A percentile compares a stretch with the other conserved stretches of the same genome.
Evolutionary conservation across 2,888 invertebrate genomes (phyloP).

Genomic region (Sipunculus nudus): DNA sequence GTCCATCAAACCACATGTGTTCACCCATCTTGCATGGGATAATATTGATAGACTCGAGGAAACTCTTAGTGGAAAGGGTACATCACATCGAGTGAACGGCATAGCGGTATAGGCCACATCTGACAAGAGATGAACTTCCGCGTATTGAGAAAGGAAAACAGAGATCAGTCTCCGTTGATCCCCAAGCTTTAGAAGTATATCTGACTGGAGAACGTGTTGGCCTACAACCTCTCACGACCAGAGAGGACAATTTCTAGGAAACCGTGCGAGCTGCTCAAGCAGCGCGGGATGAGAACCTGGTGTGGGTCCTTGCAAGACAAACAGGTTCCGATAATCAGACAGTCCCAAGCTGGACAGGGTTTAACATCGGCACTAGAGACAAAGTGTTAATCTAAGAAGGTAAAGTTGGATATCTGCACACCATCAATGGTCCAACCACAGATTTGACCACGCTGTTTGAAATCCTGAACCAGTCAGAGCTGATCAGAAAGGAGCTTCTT

Average conservation of each 20-base stretch:
- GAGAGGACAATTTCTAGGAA: too few relatives aligned
- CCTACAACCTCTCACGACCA: slow-evolving; percentile 8
- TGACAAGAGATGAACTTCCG: not conserved
- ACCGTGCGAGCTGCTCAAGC: not conserved
- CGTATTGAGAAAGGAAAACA: slow-evolving; percentile 15
- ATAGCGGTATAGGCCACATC: too few relatives aligned
- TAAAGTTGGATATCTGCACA: slow-evolving; percentile 29
- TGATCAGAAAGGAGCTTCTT: slow-evolving; percentile 17
- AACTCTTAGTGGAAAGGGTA: too few relatives aligned
- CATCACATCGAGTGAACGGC: too few relatives aligned
- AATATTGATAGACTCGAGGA: too few relatives aligned
- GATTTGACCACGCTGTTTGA: slow-evolving; percentile 29
- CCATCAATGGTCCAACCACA: slow-evolving; percentile 33
- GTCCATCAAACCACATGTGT: too few relatives aligned
- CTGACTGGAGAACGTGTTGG: slow-evolving; percentile 19
- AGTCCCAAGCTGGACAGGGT: slow-evolving; percentile 37
- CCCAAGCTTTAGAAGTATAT: slow-evolving; percentile 15
- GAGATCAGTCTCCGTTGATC: slow-evolving; percentile 10
- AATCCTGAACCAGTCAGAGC: slow-evolving; percentile 29
- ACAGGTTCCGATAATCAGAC: slow-evolving; percentile 20
- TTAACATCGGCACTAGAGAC: slow-evolving; percentile 29
- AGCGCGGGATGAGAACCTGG: slow-evolving; percentile 16
- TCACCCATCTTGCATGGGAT: too few relatives aligned
- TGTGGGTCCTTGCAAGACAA: slow-evolving; percentile 20
- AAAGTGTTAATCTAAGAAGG: slow-evolving; percentile 9